A percentile compares a stretch with the other conserved stretches of the same genome.
phyloP scores from a whole-genome alignment of 2,113 vertebrate genomes.

The Vicugna pacos region DNA sequence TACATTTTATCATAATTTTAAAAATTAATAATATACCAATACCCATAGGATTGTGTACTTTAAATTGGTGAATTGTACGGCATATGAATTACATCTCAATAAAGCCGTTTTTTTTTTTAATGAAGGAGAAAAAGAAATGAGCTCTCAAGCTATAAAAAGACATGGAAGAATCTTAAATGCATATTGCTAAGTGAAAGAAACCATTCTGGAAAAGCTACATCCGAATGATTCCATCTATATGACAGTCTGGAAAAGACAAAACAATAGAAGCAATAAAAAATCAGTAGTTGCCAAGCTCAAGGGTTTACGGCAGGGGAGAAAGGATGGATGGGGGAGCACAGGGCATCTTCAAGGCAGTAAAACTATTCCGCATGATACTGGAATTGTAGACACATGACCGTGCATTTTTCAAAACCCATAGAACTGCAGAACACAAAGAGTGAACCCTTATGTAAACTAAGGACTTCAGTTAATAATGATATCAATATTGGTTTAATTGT shows the following conservation, averaged over 20 bases:
- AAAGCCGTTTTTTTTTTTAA: neutral
- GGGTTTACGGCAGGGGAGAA: neutral
- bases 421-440: neutral
- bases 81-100: constrained; percentile 24
- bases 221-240: neutral
- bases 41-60: neutral
- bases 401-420: neutral
- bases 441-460: neutral
- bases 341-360: neutral
- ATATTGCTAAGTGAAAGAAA: constrained; percentile 24
- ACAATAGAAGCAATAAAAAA: neutral
- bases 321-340: neutral
- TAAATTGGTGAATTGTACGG: neutral
- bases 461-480: neutral
- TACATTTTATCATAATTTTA: neutral
- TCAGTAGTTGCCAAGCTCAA: neutral
- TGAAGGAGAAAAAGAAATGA: neutral
- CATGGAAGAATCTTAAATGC: neutral
- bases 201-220: constrained; percentile 2
- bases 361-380: neutral
- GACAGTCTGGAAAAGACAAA: constrained; percentile 10
- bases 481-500: neutral
- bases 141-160: constrained; percentile 55
- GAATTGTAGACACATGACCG: neutral
- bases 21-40: constrained; percentile 22